Evolutionary conservation across 2,113 vertebrate species (phyloP).

Genomic region (Proterorhinus semilunaris): DNA sequence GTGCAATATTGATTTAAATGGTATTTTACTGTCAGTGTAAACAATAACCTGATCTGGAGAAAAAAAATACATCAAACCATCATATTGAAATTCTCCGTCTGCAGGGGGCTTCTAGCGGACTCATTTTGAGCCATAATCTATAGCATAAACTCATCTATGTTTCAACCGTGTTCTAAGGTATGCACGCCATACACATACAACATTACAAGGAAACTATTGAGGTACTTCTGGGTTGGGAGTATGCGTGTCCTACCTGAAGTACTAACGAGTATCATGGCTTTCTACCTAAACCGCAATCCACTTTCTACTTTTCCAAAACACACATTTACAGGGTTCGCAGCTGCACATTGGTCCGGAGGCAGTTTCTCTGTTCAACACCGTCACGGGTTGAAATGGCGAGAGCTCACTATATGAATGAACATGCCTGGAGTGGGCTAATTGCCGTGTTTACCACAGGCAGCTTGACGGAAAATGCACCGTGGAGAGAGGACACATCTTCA

Average conservation of each 20-base stretch:
- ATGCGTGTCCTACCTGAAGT: not conserved
- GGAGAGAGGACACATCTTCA: slow-evolving; percentile 9
- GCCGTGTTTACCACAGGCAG: slow-evolving; percentile 25
- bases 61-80: too few relatives aligned
- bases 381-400: slow-evolving; percentile 35
- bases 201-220: not conserved
- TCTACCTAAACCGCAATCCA: slow-evolving; percentile 49
- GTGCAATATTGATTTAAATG: too few relatives aligned
- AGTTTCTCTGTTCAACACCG: slow-evolving; percentile 26
- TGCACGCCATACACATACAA: not conserved
- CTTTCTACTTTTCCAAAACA: slow-evolving; percentile 57
- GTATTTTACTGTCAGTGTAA: too few relatives aligned
- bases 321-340: slow-evolving; percentile 42
- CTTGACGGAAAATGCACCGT: slow-evolving; percentile 4
- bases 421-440: slow-evolving; percentile 19
- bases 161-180: too few relatives aligned
- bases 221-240: not conserved
- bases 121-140: too few relatives aligned
- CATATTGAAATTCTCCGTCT: too few relatives aligned
- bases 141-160: too few relatives aligned
- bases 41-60: too few relatives aligned
- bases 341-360: slow-evolving; percentile 33
- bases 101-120: too few relatives aligned
- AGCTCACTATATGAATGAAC: slow-evolving; percentile 35
- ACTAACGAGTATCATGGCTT: slow-evolving; percentile 22